Base-by-base conservation (phyloP, 2,888 invertebrate species). In the Thalpophila matura region DNA sequence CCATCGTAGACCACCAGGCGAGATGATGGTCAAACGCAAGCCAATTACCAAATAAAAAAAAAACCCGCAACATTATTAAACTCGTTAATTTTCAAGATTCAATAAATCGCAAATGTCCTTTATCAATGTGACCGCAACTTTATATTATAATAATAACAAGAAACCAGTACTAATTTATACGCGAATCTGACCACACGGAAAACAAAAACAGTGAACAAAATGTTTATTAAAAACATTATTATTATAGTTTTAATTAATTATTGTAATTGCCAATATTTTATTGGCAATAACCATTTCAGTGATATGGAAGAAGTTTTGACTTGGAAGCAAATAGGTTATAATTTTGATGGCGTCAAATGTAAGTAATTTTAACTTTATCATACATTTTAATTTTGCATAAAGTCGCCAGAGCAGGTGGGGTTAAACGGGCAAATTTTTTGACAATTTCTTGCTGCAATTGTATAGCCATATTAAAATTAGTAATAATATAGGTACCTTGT, bases 241-340 rank as follows among this genome's bases (percentile, higher is more conserved):
- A 1, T 54, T 16, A 20, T 54, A 16, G 2, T 45, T 20, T 16
- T 64, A 4, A 3, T 46, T 0, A 27, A 6, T 20, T 38, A 4
- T 16, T 66, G 62, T 18, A 18, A 3, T 14, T 33, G 18, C 0
- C 56, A 74, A 2, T 66, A 63, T 43, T 57, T 20, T 29, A 46
- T 59, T 6, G 29, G 1, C 0, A 50, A 67, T 2, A 74, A 74
- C 5, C 59, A 42, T 18, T 74, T 77, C 6, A 38, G 40, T 49
- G 10, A 70, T 26, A 22, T 86, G 62, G 51, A 51, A 1, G 70
- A 84, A 26, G 84, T 89, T 1, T 87, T 87, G 1, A 59, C 81
- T 0, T 93, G 92, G 92, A 90, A 90, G 1, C 92, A 93, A 53
- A 58, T 92, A 0, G 77, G 74, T 33, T 92, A 89, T 27, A 67